Conservation (phyloP, 1,140 invertebrate genomes). For the Thaumetopoea pityocampa region DNA sequence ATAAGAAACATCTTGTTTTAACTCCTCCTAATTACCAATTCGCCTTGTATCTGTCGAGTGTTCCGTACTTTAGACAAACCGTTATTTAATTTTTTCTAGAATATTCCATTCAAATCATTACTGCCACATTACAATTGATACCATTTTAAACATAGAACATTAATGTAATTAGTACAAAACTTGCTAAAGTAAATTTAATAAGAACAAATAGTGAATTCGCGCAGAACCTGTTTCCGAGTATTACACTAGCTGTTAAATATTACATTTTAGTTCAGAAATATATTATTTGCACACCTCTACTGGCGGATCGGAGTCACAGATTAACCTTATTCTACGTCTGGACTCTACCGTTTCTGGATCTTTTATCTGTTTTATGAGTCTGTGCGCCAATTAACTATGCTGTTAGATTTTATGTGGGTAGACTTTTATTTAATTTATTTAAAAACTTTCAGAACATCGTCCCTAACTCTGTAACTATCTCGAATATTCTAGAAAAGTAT, state of each 20-base stretch:
- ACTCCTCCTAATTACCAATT: conserved; percentile 6
- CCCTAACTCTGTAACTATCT: too few species aligned
- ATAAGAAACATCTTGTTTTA: background rate
- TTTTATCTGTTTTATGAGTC: conserved; percentile 4
- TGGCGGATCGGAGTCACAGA: too few species aligned
- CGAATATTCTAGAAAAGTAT: too few species aligned
- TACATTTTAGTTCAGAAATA: conserved; percentile 10
- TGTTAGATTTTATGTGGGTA: too few species aligned
- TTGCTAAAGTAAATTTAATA: conserved; percentile 32
- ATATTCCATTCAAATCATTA: conserved; percentile 18
- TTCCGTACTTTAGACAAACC: conserved; percentile 7
- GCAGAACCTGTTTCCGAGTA: conserved; percentile 6
- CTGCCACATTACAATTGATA: conserved; percentile 27
- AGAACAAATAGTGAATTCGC: conserved; percentile 9
- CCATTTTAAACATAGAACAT: conserved; percentile 24
- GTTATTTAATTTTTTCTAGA: conserved; percentile 14
- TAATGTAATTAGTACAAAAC: conserved; percentile 41
- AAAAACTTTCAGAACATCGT: too few species aligned
- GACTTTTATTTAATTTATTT: too few species aligned
- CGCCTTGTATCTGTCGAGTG: conserved; percentile 9
- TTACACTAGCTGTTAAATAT: conserved; percentile 9
- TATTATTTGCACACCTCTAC: too few species aligned
- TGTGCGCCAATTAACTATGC: conserved; percentile 1
- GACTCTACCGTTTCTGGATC: background rate
- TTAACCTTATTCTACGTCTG: too few species aligned